Base-by-base conservation (phyloP, 2,888 invertebrate genomes). In the Agonopterix subpropinquella region DNA sequence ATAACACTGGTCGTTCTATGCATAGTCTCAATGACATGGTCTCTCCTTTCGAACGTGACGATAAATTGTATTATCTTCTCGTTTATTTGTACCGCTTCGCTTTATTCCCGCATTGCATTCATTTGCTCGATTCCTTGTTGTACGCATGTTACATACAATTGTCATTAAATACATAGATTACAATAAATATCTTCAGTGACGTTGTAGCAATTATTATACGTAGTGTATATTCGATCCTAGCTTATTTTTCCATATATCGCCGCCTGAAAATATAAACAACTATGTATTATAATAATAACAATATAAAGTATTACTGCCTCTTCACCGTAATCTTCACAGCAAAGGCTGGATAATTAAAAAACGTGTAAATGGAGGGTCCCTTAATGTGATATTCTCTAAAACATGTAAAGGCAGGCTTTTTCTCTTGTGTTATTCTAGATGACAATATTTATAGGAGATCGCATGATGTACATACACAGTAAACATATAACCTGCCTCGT, bases 391-490 rank as follows among this genome's bases (percentile, higher is more conserved):
- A 28, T 5, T 28, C 28, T 28, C 5, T 7, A 28, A 28, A 28
- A 1, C 28, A 39, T 39, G n/a, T 39, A 39, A 62, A 73, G 73
- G 69, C 66, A 61, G 64, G 75, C 76, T 77, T 74, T 60, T 28
- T 28, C 39, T 39, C 39, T 39, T 72, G 70, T 73, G 70, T 73
- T 77, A 28, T 28, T 13, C 28, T 28, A 77, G 73, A 73, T 68
- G 65, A 55, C 28, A 28, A 39, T 39, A 39, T 39, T 39, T 70
- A 59, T 73, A 74, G 75, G 78, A 67, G 67, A 74, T 62, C 64
- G 81, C 82, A 81, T 81, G 81, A 70, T 75, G 72, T 76, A 70
- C 54, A 71, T 71, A 77, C 74, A 73, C 75, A 59, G 63, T 39
- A 39, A n/a, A 39, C 65, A 62, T 64, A 62, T 63, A 65, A 65